Percentiles rank a stretch among this genome's conserved stretches.
phyloP scores from a whole-genome alignment of 2,888 invertebrate species.

The Drosophila borealis region DNA sequence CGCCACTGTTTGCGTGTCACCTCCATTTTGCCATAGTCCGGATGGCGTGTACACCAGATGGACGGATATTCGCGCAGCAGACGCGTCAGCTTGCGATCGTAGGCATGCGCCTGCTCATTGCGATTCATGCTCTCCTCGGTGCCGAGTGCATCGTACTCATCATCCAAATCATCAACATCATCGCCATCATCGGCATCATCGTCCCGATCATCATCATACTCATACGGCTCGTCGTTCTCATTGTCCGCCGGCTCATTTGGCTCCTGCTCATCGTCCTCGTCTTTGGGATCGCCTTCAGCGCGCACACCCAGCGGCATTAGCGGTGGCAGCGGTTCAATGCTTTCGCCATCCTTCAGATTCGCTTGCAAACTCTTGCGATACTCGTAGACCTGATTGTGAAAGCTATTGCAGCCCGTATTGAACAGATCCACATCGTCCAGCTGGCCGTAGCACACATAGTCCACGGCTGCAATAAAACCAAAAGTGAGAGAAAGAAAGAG shows the following conservation, averaged over 20 bases:
- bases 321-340: conserved; percentile 73
- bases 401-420: conserved; percentile 80
- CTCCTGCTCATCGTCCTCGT: conserved; percentile 49
- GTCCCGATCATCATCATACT: conserved; percentile 35
- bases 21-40: conserved; percentile 80
- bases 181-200: conserved; percentile 62
- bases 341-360: conserved; percentile 76
- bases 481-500: conserved; percentile 21
- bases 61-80: conserved; percentile 80
- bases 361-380: conserved; percentile 82
- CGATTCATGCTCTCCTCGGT: conserved; percentile 81
- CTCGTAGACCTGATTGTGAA: conserved; percentile 82
- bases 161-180: conserved; percentile 61
- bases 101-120: conserved; percentile 80
- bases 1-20: conserved; percentile 82
- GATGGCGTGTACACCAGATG: conserved; percentile 82
- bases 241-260: conserved; percentile 22
- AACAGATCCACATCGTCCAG: conserved; percentile 82
- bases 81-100: conserved; percentile 79
- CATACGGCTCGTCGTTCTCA: conserved; percentile 38
- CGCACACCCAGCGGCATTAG: conserved; percentile 69
- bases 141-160: conserved; percentile 59
- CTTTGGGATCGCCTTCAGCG: conserved; percentile 67
- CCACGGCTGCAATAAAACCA: conserved; percentile 73
- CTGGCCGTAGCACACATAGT: conserved; percentile 82